A percentile compares a stretch with the other conserved stretches of the same genome.
Conservation (phyloP, 2,888 invertebrate species). For the Drosophila koepferae region DNA sequence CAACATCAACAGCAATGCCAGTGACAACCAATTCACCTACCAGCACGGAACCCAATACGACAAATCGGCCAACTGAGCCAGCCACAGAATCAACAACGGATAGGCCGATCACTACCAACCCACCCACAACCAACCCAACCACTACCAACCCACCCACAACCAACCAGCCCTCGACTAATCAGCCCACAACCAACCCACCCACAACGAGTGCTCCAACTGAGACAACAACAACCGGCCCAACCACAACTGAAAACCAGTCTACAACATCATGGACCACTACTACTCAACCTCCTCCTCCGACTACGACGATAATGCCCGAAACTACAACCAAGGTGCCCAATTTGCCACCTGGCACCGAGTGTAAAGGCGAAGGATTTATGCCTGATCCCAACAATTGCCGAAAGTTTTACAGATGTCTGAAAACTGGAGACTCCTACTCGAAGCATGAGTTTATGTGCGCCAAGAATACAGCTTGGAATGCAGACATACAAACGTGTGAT, state of each 20-base stretch:
- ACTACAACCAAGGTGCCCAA: conserved; percentile 74
- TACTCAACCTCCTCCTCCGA: conserved; percentile 13
- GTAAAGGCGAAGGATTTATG: conserved; percentile 88
- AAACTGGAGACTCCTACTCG: conserved; percentile 84
- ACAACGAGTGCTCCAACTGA: conserved; percentile 19
- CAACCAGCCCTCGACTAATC: neutral
- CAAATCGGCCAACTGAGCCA: conserved; percentile 24
- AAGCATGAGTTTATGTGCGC: conserved; percentile 87
- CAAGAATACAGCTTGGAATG: conserved; percentile 90
- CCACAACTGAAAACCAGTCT: conserved; percentile 22
- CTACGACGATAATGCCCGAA: conserved; percentile 64
- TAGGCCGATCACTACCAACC: conserved; percentile 4
- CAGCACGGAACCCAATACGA: conserved; percentile 28
- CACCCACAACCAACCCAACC: conserved; percentile 5
- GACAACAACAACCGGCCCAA: conserved; percentile 35
- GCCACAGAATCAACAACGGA: conserved; percentile 30
- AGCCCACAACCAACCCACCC: conserved; percentile 3
- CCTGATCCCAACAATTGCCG: conserved; percentile 87
- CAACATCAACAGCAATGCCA: conserved; percentile 31
- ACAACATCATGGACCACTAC: conserved; percentile 22
- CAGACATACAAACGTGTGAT: conserved; percentile 88
- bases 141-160: conserved; percentile 16
- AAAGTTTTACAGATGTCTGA: conserved; percentile 88
- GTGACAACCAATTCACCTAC: conserved; percentile 39
- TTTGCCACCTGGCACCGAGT: conserved; percentile 84